Evolutionary conservation across 2,113 vertebrate species (phyloP).

Genomic region (Camarhynchus parvulus): DNA sequence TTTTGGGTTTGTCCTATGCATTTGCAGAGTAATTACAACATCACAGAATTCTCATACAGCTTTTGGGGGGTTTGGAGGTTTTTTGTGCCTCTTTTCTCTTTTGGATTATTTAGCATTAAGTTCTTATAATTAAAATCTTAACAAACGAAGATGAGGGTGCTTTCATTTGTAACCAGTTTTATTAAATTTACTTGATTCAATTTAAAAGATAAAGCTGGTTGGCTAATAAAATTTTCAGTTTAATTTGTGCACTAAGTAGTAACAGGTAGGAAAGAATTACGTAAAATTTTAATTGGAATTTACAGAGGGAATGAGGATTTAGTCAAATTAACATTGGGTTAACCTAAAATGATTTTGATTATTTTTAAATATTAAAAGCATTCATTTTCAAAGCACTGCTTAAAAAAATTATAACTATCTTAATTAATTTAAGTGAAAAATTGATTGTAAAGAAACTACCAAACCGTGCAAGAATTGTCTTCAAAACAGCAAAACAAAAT

Average conservation of each 20-base stretch:
- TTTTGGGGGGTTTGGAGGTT: background rate
- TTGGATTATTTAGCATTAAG: background rate
- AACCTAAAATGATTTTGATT: slow-evolving; percentile 3
- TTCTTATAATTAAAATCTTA: slow-evolving; percentile 5
- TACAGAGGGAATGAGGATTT: slow-evolving; percentile 23
- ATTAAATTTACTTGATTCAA: slow-evolving; percentile 31
- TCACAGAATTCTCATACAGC: background rate
- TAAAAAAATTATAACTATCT: background rate
- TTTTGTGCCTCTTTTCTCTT: background rate
- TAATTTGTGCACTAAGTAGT: slow-evolving; percentile 26
- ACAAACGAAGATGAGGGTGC: background rate
- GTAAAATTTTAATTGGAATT: slow-evolving; percentile 50
- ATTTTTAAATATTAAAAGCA: slow-evolving; percentile 16
- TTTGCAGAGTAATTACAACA: background rate
- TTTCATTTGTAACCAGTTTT: slow-evolving; percentile 5
- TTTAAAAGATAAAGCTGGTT: slow-evolving; percentile 25
- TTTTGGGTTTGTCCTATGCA: background rate
- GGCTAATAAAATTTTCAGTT: slow-evolving; percentile 47
- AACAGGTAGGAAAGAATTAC: slow-evolving; percentile 36
- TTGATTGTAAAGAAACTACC: background rate
- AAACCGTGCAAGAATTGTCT: background rate
- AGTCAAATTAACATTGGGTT: slow-evolving; percentile 26
- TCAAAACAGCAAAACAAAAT: background rate
- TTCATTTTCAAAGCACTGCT: background rate
- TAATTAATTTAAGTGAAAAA: slow-evolving; percentile 4